phyloP scores from a whole-genome alignment of 2,113 vertebrate species.

The Potamarius usumacintae region DNA sequence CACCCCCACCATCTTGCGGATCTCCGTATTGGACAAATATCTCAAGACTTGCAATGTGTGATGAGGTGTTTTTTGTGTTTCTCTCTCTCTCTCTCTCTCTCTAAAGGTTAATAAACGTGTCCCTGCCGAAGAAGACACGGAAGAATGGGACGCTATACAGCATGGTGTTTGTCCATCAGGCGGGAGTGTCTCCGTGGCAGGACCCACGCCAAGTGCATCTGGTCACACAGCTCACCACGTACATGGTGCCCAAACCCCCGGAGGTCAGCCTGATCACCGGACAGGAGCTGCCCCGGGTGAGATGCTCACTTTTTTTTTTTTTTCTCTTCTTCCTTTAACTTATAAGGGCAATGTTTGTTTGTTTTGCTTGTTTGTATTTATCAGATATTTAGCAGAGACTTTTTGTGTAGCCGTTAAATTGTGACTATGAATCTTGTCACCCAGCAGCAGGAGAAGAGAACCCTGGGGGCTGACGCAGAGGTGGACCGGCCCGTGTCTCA shows the following conservation, averaged over 20 bases:
- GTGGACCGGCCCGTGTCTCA: slow-evolving; percentile 87
- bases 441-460: slow-evolving; percentile 77
- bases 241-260: slow-evolving; percentile 91
- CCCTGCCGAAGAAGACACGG: slow-evolving; percentile 91
- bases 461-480: slow-evolving; percentile 58
- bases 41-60: not conserved
- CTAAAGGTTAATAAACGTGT: slow-evolving; percentile 88
- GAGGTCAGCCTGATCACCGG: slow-evolving; percentile 90
- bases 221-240: slow-evolving; percentile 91
- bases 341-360: not conserved
- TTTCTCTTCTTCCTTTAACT: not conserved
- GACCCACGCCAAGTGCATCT: slow-evolving; percentile 88
- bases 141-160: slow-evolving; percentile 93
- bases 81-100: slow-evolving; percentile 36
- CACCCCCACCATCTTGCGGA: not conserved
- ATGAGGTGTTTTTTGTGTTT: not conserved
- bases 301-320: not conserved
- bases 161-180: slow-evolving; percentile 90
- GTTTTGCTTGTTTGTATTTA: not conserved
- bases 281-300: slow-evolving; percentile 78
- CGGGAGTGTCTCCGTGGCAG: slow-evolving; percentile 85
- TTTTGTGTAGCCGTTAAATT: not conserved
- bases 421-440: slow-evolving; percentile 27
- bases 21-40: not conserved
- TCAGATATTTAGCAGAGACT: not conserved